Percentiles rank a stretch among this genome's conserved stretches.
Conservation (phyloP, 2,888 invertebrate genomes). For the Caenorhabditis angaria region DNA sequence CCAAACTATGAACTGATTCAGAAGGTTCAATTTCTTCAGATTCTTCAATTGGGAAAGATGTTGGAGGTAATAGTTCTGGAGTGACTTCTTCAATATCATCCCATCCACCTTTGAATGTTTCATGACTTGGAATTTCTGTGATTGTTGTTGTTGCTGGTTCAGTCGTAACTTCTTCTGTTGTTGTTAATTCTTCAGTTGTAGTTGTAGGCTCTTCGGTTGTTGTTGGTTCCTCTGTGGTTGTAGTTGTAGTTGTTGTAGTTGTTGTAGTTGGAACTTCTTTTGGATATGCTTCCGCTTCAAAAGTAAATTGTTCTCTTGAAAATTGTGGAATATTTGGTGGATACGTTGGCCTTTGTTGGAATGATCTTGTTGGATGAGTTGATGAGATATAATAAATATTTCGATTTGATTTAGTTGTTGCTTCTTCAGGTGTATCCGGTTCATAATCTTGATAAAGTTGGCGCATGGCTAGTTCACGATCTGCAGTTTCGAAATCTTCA, state of each 20-base stretch:
- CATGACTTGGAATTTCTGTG: conserved; percentile 11
- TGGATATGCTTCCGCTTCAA: conserved; percentile 31
- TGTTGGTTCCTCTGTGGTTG: conserved; percentile 29
- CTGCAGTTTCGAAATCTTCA: conserved; percentile 45
- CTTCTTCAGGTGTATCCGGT: conserved; percentile 43
- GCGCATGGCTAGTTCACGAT: conserved; percentile 63
- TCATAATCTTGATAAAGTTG: conserved; percentile 69
- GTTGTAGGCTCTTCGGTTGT: conserved; percentile 15
- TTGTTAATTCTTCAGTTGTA: not conserved
- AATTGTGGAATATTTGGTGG: conserved; percentile 7
- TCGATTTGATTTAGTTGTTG: conserved; percentile 3
- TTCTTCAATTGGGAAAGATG: not conserved
- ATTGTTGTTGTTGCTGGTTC: not conserved
- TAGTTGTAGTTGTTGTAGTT: conserved; percentile 8
- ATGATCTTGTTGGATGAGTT: not conserved
- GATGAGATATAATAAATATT: conserved; percentile 7
- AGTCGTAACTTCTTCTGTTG: conserved; percentile 12
- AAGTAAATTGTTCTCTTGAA: conserved; percentile 14
- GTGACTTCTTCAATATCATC: conserved; percentile 29
- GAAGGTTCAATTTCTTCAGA: conserved; percentile 12
- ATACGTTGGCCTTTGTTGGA: conserved; percentile 15
- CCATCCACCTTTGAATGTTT: conserved; percentile 10
- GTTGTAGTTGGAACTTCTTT: conserved; percentile 11
- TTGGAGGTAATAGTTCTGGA: not conserved
- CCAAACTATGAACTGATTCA: conserved; percentile 33